phyloP scores from a whole-genome alignment of 2,797 vertebrate species.

The Champsocephalus gunnari region DNA sequence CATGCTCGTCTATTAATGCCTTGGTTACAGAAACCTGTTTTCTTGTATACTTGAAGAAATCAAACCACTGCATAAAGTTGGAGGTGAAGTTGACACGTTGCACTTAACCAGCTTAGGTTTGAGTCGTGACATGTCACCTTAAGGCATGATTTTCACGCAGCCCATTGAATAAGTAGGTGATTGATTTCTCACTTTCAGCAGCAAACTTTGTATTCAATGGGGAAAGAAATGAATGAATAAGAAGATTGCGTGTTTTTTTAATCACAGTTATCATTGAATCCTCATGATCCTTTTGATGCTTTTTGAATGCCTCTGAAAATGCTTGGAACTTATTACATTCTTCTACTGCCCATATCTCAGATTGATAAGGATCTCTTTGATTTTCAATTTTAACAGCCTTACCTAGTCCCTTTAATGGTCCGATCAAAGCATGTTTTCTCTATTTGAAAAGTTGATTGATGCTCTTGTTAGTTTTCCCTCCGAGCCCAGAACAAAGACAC shows the following conservation, averaged over 20 bases:
- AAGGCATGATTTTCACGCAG: too few relatives aligned
- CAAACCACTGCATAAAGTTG: not conserved
- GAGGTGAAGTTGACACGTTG: too few relatives aligned
- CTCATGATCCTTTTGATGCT: slow-evolving; percentile 16
- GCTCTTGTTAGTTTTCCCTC: not conserved
- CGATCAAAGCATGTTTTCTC: slow-evolving; percentile 38
- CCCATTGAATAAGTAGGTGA: not conserved
- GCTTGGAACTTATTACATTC: slow-evolving; percentile 18
- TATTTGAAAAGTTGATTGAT: slow-evolving; percentile 15
- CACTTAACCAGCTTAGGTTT: too few relatives aligned
- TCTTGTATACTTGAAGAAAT: not conserved
- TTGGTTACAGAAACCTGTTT: not conserved
- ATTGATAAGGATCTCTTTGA: slow-evolving; percentile 34
- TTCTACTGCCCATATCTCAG: slow-evolving; percentile 25
- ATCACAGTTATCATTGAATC: slow-evolving; percentile 14
- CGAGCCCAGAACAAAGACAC: not conserved
- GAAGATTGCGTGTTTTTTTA: not conserved
- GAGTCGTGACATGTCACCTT: not conserved
- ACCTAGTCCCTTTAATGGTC: slow-evolving; percentile 16
- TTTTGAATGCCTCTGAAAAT: slow-evolving; percentile 16
- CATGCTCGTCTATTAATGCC: not conserved
- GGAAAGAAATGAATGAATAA: slow-evolving; percentile 3
- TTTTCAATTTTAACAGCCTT: slow-evolving; percentile 29
- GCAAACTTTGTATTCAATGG: not conserved
- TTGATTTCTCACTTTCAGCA: not conserved